phyloP scores from a whole-genome alignment of 2,888 invertebrate genomes.

The Temnothorax rugatulus region DNA sequence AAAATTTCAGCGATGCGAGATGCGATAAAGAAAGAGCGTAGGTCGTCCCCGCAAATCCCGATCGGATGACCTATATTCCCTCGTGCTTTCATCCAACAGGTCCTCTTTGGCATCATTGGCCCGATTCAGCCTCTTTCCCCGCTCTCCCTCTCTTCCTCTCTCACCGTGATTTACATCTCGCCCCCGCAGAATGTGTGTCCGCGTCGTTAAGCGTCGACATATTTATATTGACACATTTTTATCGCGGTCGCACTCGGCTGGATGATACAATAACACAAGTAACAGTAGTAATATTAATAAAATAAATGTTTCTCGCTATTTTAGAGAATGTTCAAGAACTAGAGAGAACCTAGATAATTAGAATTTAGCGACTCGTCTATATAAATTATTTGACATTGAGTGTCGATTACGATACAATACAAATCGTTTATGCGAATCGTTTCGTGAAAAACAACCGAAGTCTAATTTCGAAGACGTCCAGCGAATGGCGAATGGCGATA shows the following conservation, averaged over 20 bases:
- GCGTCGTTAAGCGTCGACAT: neutral
- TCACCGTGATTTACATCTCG: slow-evolving; percentile 15
- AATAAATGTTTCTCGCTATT: neutral
- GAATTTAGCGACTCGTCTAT: neutral
- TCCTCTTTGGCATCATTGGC: slow-evolving; percentile 16
- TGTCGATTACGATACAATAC: neutral
- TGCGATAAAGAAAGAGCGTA: slow-evolving; percentile 39
- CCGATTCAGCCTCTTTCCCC: neutral
- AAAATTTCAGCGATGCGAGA: slow-evolving; percentile 30
- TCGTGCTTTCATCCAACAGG: slow-evolving; percentile 40
- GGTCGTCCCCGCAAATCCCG: slow-evolving; percentile 16
- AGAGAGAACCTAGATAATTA: neutral
- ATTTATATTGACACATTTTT: slow-evolving; percentile 16
- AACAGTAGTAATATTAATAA: neutral
- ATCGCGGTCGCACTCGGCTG: neutral
- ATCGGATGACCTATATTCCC: slow-evolving; percentile 47
- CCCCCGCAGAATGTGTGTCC: neutral
- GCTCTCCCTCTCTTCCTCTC: neutral
- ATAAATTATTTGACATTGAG: neutral
- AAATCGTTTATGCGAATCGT: neutral
- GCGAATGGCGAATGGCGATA: neutral
- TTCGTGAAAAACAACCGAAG: too few species aligned
- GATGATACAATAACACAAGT: neutral
- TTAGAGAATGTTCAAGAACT: neutral
- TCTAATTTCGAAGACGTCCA: slow-evolving; percentile 4